These are phyloP conservation scores for Melanotaenia maccullochi DNA, from an alignment of 2,797 vertebrate species.

Conservation along the genomic window DNA sequence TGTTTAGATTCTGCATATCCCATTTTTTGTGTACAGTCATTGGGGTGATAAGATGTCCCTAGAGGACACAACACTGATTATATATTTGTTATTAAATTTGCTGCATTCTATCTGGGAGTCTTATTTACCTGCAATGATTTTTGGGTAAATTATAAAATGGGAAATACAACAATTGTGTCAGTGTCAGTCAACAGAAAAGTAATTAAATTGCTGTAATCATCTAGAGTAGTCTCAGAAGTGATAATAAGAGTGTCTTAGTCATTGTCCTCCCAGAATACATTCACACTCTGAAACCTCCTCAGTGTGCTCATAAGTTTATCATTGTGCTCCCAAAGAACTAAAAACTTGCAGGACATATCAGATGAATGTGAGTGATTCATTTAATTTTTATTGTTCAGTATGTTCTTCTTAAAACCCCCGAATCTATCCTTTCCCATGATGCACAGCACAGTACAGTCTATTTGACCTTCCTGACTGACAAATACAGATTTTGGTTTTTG, in stretches of 20 bases:
- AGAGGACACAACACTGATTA: neutral
- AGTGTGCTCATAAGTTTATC: neutral
- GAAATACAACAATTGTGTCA: no score
- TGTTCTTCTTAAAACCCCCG: neutral
- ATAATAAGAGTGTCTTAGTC: constrained; percentile 2
- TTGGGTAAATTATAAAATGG: neutral
- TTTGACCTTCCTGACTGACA: no score
- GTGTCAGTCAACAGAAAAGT: no score
- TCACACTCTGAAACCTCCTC: neutral
- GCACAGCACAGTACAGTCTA: no score
- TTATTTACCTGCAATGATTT: neutral
- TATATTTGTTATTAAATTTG: neutral
- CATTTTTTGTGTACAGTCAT: neutral
- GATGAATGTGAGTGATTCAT: neutral
- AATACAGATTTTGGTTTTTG: no score
- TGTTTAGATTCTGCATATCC: neutral
- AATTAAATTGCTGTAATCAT: no score
- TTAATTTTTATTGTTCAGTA: neutral
- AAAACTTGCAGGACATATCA: neutral
- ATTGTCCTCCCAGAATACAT: neutral
- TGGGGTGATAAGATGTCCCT: neutral
- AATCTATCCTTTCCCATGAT: neutral
- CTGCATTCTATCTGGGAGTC: neutral
- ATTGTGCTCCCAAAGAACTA: neutral
- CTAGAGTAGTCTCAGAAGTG: neutral